Evolutionary conservation across 2,888 invertebrate species (phyloP).

Genomic region (Cantharis rufa): DNA sequence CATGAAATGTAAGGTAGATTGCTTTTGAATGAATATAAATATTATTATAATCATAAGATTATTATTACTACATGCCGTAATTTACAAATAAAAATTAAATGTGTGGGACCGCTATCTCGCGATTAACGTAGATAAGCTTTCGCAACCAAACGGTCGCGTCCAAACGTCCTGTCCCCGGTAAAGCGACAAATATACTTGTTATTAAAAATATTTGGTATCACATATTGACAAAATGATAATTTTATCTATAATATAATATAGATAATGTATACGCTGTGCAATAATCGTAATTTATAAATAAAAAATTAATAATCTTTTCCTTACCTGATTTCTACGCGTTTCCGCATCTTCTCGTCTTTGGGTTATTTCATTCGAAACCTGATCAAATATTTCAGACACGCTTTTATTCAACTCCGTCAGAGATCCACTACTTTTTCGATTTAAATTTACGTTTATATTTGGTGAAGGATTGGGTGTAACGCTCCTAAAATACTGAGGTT

Average conservation of each 20-base stretch:
- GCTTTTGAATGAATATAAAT: too few species aligned
- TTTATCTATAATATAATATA: background rate
- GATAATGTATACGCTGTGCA: background rate
- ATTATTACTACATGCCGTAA: too few species aligned
- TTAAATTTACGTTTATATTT: constrained; percentile 37
- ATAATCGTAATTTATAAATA: background rate
- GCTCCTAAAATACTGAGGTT: constrained; percentile 49
- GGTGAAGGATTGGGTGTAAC: constrained; percentile 49
- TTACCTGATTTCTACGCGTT: constrained; percentile 58
- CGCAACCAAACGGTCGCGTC: background rate
- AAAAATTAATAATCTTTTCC: background rate
- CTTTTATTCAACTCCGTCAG: constrained; percentile 47
- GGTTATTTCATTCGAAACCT: constrained; percentile 40
- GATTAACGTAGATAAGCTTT: background rate
- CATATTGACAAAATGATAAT: background rate
- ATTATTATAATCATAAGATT: too few species aligned
- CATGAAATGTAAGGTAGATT: too few species aligned
- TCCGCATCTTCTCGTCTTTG: constrained; percentile 54
- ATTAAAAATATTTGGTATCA: background rate
- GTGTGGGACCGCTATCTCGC: too few species aligned
- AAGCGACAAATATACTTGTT: background rate
- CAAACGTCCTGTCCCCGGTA: background rate
- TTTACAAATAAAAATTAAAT: too few species aligned
- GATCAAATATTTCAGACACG: constrained; percentile 36
- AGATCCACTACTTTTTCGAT: constrained; percentile 47